phyloP scores from a whole-genome alignment of 2,888 invertebrate genomes.

The Gerris lacustris region DNA sequence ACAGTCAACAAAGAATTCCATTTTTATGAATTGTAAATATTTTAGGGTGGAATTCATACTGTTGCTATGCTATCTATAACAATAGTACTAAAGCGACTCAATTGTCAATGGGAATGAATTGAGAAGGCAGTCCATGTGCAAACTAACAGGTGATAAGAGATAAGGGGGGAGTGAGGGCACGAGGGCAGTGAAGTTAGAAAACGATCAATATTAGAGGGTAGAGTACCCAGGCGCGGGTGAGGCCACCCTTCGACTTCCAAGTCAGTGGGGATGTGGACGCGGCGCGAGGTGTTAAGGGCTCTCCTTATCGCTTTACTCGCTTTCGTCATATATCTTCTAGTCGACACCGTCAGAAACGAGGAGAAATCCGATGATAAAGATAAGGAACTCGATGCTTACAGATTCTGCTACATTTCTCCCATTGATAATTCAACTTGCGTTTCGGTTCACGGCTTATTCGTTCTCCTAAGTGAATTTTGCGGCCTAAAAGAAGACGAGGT shows the following conservation, averaged over 20 bases:
- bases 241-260: not conserved
- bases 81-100: too few species aligned
- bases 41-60: too few species aligned
- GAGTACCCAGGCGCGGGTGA: not conserved
- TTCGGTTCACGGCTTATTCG: not conserved
- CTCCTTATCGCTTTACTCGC: not conserved
- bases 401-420: not conserved
- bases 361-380: not conserved
- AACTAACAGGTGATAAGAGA: not conserved
- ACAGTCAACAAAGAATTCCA: too few species aligned
- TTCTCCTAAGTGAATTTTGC: not conserved
- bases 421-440: not conserved
- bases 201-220: not conserved
- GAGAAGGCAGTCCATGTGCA: too few species aligned
- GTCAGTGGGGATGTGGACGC: conserved; percentile 3
- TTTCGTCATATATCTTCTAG: not conserved
- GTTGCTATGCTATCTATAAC: too few species aligned
- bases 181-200: not conserved
- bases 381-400: not conserved
- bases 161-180: not conserved
- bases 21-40: too few species aligned
- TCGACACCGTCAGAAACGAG: not conserved
- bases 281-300: not conserved
- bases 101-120: too few species aligned
- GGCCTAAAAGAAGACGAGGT: not conserved